Percentiles rank a stretch among this genome's conserved stretches.
These are phyloP conservation scores for Mesitornis unicolor DNA, from an alignment of 2,113 vertebrate genomes.

Conservation along the genomic window DNA sequence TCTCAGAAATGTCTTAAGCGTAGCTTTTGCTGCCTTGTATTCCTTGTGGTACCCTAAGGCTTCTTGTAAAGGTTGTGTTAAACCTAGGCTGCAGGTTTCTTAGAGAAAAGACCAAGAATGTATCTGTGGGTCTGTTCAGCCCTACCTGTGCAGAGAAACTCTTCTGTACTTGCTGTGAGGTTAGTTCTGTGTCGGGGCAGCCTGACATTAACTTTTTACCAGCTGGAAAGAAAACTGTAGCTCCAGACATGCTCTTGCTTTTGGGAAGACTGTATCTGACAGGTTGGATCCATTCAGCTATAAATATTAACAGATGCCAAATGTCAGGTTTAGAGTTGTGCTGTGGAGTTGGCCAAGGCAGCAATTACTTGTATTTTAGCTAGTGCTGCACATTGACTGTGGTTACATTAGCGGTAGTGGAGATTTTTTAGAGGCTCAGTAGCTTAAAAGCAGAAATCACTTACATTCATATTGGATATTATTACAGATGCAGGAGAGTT, in stretches of 20 bases:
- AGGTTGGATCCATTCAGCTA: neutral
- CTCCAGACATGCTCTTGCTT: neutral
- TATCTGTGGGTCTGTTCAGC: neutral
- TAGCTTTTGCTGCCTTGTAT: neutral
- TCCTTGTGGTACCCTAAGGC: neutral
- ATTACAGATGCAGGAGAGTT: constrained; percentile 46
- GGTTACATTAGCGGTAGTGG: constrained; percentile 32
- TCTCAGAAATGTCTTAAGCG: neutral
- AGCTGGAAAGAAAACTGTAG: neutral
- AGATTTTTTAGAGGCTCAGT: constrained; percentile 48
- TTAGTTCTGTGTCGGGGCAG: neutral
- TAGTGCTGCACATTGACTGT: neutral
- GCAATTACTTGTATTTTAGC: constrained; percentile 47
- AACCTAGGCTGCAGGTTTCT: neutral
- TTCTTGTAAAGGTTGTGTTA: neutral
- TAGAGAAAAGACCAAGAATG: neutral
- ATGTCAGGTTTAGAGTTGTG: neutral
- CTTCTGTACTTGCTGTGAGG: neutral
- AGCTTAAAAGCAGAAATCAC: constrained; percentile 60
- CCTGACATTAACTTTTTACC: neutral
- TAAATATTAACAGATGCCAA: constrained; percentile 28
- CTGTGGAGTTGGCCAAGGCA: constrained; percentile 5
- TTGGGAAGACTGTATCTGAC: neutral
- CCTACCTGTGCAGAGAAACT: neutral
- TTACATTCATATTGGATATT: constrained; percentile 42